Conservation (phyloP, 2,888 invertebrate species). For the Willowsia nigromaculata region DNA sequence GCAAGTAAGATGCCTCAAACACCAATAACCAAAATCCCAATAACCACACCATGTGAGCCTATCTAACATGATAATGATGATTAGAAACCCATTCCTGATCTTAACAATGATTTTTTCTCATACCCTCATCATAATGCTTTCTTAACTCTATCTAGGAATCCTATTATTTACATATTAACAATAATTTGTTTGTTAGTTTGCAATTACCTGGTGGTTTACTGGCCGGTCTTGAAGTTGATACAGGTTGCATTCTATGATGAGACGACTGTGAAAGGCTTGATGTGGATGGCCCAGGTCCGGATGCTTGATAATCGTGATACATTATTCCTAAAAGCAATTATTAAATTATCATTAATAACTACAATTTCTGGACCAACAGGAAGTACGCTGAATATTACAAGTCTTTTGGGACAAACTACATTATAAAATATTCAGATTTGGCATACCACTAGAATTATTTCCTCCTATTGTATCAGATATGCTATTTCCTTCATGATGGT, state of each 20-base stretch:
- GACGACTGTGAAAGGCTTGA: neutral
- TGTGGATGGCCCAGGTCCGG: neutral
- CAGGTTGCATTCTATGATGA: conserved; percentile 13
- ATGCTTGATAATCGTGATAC: neutral
- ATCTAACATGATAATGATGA: too few species aligned
- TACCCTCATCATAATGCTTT: neutral
- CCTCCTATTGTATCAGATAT: neutral
- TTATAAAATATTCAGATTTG: neutral
- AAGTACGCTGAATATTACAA: too few species aligned
- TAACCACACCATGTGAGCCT: too few species aligned
- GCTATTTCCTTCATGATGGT: neutral
- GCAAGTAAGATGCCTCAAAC: neutral
- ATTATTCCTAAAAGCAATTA: neutral
- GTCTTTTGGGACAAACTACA: neutral
- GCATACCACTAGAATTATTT: neutral
- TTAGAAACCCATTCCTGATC: too few species aligned
- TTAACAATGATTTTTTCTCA: too few species aligned
- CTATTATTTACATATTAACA: neutral
- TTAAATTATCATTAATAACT: too few species aligned
- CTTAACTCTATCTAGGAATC: neutral
- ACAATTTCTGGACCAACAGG: too few species aligned
- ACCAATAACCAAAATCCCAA: neutral
- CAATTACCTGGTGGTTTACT: neutral
- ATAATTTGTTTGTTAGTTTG: neutral
- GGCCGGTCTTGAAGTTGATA: neutral